phyloP scores from a whole-genome alignment of 2,113 vertebrate genomes.

The Boulengeromyrus knoepffleri region DNA sequence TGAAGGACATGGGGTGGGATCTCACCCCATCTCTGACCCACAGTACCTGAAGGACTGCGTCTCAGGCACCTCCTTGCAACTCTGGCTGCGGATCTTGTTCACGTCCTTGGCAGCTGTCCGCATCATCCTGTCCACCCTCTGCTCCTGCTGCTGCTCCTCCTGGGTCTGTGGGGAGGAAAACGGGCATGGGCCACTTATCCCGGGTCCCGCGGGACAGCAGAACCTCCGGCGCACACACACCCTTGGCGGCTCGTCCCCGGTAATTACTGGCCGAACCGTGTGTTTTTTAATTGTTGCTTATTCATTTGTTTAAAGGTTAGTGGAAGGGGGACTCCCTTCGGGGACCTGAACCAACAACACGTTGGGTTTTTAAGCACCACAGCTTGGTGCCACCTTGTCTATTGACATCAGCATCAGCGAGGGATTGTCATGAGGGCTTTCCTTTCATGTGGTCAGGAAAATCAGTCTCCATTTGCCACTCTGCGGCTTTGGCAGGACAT shows the following conservation, averaged over 20 bases:
- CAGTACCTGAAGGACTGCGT: conserved; percentile 84
- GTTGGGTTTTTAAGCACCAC: not conserved
- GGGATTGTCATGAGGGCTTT: not conserved
- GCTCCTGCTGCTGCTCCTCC: conserved; percentile 77
- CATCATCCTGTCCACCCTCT: conserved; percentile 88
- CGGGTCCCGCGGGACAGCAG: not conserved
- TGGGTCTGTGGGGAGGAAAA: conserved; percentile 54
- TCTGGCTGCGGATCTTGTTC: conserved; percentile 83
- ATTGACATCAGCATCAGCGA: not conserved
- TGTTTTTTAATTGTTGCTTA: not conserved
- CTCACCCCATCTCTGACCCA: not conserved
- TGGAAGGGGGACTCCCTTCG: not conserved
- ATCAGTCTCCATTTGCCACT: not conserved
- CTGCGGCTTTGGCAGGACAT: not conserved
- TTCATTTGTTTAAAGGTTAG: not conserved
- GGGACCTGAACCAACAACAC: not conserved
- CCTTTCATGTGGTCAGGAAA: not conserved
- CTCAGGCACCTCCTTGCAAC: conserved; percentile 81
- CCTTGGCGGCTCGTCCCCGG: not conserved
- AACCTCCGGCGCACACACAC: too few relatives aligned
- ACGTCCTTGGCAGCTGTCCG: conserved; percentile 89
- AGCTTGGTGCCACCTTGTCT: not conserved
- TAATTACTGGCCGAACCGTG: not conserved
- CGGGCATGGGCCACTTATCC: not conserved
- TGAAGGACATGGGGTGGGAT: not conserved